phyloP scores from a whole-genome alignment of 2,113 vertebrate genomes.

The Lepisosteus osseus region DNA sequence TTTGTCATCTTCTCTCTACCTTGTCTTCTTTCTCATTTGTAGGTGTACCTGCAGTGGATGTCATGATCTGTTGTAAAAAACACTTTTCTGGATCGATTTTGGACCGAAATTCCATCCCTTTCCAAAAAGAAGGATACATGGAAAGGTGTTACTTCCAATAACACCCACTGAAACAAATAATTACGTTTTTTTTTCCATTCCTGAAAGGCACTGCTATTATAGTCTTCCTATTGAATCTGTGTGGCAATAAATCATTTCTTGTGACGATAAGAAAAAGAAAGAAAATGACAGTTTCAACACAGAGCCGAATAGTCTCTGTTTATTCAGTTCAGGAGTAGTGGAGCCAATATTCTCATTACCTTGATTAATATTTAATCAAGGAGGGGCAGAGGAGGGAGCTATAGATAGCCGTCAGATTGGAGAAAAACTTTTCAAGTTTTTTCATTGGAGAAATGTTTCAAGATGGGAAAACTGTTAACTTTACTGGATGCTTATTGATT shows the following conservation, averaged over 20 bases:
- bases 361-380: slow-evolving; percentile 1
- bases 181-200: background rate
- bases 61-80: too few relatives aligned
- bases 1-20: too few relatives aligned
- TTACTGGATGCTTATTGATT: too few relatives aligned
- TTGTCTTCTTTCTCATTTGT: too few relatives aligned
- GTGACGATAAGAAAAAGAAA: background rate
- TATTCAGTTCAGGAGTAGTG: background rate
- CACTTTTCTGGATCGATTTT: background rate
- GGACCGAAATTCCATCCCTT: background rate
- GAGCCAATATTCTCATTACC: slow-evolving; percentile 3
- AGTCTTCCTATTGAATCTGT: background rate
- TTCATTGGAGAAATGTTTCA: too few relatives aligned
- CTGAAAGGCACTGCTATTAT: background rate
- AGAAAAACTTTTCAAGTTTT: too few relatives aligned
- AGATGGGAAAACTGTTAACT: too few relatives aligned
- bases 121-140: background rate
- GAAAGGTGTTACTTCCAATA: background rate
- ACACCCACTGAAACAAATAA: background rate
- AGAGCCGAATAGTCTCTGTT: background rate
- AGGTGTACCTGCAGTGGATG: too few relatives aligned
- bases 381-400: background rate
- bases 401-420: too few relatives aligned
- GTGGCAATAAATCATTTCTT: background rate
- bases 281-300: background rate